phyloP scores from a whole-genome alignment of 1,140 invertebrate species.

The Drosophila leontia region DNA sequence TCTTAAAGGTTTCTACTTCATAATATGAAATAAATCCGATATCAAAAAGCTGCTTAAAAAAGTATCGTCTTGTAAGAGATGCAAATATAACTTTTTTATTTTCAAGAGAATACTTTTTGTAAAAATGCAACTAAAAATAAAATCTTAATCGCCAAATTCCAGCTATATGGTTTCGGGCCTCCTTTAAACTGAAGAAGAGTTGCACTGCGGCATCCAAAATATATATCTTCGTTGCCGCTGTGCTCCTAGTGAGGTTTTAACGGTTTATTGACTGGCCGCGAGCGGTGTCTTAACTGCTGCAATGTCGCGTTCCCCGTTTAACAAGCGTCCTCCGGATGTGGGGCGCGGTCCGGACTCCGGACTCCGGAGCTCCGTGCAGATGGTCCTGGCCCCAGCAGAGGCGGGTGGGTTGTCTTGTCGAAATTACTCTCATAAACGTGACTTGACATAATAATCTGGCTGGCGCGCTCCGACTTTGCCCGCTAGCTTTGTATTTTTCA shows the following conservation, averaged over 20 bases:
- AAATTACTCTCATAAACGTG: slow-evolving; percentile 84
- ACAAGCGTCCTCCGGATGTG: slow-evolving; percentile 62
- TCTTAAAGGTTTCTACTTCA: no score
- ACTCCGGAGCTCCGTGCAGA: slow-evolving; percentile 17
- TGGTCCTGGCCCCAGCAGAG: slow-evolving; percentile 9
- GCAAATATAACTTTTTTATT: background rate
- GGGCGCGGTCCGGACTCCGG: slow-evolving; percentile 4
- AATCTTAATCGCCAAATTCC: background rate
- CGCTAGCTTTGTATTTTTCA: slow-evolving; percentile 70
- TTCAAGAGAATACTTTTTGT: background rate
- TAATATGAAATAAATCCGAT: background rate
- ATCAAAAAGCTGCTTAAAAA: background rate
- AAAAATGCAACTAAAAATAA: background rate
- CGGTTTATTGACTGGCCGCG: slow-evolving; percentile 80
- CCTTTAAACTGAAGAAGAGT: slow-evolving; percentile 2
- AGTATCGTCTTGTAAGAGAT: no score
- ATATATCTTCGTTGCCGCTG: slow-evolving; percentile 18
- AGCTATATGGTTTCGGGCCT: slow-evolving; percentile 4
- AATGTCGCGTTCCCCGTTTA: slow-evolving; percentile 63
- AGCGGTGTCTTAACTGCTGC: slow-evolving; percentile 77
- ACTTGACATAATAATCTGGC: slow-evolving; percentile 84
- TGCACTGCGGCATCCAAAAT: slow-evolving; percentile 18
- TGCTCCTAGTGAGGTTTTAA: slow-evolving; percentile 68
- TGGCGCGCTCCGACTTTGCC: slow-evolving; percentile 59
- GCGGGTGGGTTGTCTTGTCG: slow-evolving; percentile 63